phyloP scores from a whole-genome alignment of 1,140 invertebrate species.

The Drosophila auraria region DNA sequence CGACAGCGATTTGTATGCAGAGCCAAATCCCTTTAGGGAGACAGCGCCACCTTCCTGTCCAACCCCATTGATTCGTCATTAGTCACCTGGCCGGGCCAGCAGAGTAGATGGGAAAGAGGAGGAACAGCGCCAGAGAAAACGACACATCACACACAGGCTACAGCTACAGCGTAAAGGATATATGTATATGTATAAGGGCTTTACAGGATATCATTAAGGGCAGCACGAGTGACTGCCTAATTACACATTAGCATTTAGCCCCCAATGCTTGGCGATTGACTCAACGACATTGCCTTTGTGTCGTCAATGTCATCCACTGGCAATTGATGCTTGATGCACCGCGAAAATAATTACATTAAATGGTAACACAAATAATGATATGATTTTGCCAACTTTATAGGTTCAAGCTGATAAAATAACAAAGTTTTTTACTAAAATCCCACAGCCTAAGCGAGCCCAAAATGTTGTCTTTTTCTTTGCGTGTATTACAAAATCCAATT shows the following conservation, averaged over 20 bases:
- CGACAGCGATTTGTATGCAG: slow-evolving; percentile 33
- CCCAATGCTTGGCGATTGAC: background rate
- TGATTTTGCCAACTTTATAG: too few relatives aligned
- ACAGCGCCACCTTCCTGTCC: background rate
- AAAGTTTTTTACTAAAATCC: too few relatives aligned
- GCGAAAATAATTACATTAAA: background rate
- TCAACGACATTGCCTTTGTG: slow-evolving; percentile 2
- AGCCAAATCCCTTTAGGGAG: slow-evolving; percentile 6
- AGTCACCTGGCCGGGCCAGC: slow-evolving; percentile 16
- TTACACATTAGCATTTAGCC: slow-evolving; percentile 39
- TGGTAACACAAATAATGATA: too few relatives aligned
- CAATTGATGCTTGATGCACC: background rate
- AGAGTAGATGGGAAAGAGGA: background rate
- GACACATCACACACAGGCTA: background rate
- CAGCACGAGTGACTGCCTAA: slow-evolving; percentile 26
- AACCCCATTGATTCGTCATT: slow-evolving; percentile 35
- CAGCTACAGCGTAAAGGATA: background rate
- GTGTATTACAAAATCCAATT: background rate
- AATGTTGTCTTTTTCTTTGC: background rate
- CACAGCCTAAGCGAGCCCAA: background rate
- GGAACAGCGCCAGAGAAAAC: background rate
- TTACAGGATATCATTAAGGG: slow-evolving; percentile 26
- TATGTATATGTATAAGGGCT: background rate
- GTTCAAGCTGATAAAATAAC: too few relatives aligned
- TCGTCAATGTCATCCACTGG: slow-evolving; percentile 11